Base-by-base conservation (phyloP, 37 sponge, comb jelly and placozoan genomes). In the Halisarca cf. caerulea region DNA sequence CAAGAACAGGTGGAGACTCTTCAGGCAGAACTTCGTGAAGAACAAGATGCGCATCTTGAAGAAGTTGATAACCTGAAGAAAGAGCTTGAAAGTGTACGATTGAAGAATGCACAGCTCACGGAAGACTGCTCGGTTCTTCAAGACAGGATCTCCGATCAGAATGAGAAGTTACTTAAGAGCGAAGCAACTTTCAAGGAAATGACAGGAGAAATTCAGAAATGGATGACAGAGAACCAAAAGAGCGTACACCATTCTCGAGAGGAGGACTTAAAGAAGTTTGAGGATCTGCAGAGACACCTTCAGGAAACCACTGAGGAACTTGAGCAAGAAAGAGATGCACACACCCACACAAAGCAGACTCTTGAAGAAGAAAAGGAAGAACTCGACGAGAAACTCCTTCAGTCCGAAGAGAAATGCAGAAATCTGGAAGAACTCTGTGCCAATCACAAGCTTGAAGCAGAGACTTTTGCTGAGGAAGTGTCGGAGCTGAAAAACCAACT, bases 181-280 rank as follows among this genome's bases (percentile, higher is more conserved):
- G 77, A 74, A 6, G 24, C 21, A 0, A 74, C 17, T n/a, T 74
- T 74, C 45, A 74, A 74, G 45, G 77, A 74, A 9, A 74, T 74
- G 77, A 74, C 8, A 74, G 42, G 38, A 8, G 24, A 74, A 44
- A 74, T 74, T 40, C n/a, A n/a, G 18, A 37, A 40, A 24, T 74
- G 77, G 77, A 74, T 74, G 77, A 2, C 36, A 6, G 77, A 74
- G 25, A 40, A 20, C 18, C 42, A 8, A 74, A n/a, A 2, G 14
- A 20, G 41, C 25, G 25, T 37, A 2, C n/a, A 24, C 1, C 77
- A 41, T n/a, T 20, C 40, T 42, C 44, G 24, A 44, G 77, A 37
- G 1, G 45, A 43, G 45, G 1, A 24, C 25, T 9, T 74, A 6
- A 23, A 44, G 45, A 20, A 40, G 44, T 23, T 40, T 15, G 42